phyloP scores from a whole-genome alignment of 2,113 vertebrate species.

The Archocentrus centrarchus region DNA sequence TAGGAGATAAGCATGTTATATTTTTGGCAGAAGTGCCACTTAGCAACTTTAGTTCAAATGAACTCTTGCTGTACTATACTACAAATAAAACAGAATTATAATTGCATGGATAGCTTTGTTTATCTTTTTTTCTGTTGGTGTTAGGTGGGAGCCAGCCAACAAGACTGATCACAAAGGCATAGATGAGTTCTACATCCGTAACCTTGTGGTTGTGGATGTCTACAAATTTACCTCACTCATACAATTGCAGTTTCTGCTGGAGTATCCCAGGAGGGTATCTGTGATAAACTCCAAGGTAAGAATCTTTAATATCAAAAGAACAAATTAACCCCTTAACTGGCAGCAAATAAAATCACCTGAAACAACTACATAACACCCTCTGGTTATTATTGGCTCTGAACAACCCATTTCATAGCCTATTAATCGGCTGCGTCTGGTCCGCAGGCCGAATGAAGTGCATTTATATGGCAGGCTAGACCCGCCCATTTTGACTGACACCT shows the following conservation, averaged over 20 bases:
- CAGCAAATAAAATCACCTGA: too few relatives aligned
- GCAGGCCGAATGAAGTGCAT: too few relatives aligned
- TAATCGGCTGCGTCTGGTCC: too few relatives aligned
- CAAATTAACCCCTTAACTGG: too few relatives aligned
- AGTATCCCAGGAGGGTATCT: conserved; percentile 61
- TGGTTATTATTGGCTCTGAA: too few relatives aligned
- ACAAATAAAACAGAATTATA: too few relatives aligned
- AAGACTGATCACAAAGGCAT: conserved; percentile 31
- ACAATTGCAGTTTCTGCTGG: conserved; percentile 47
- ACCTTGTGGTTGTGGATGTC: conserved; percentile 22
- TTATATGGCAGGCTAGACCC: too few relatives aligned
- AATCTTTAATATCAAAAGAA: neutral
- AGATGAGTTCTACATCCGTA: conserved; percentile 22
- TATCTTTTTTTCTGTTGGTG: neutral
- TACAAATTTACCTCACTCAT: conserved; percentile 55
- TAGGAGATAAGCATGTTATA: neutral
- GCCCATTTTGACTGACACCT: too few relatives aligned
- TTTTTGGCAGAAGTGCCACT: neutral
- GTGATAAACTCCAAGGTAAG: conserved; percentile 53
- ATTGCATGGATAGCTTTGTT: neutral
- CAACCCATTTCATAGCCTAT: too few relatives aligned
- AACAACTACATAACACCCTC: too few relatives aligned
- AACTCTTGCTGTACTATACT: too few relatives aligned
- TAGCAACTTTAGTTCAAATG: too few relatives aligned
- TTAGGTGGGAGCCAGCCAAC: conserved; percentile 50